phyloP scores from a whole-genome alignment of 53 echinoderm and acorn worm species.

The Temnopleurus reevesii region DNA sequence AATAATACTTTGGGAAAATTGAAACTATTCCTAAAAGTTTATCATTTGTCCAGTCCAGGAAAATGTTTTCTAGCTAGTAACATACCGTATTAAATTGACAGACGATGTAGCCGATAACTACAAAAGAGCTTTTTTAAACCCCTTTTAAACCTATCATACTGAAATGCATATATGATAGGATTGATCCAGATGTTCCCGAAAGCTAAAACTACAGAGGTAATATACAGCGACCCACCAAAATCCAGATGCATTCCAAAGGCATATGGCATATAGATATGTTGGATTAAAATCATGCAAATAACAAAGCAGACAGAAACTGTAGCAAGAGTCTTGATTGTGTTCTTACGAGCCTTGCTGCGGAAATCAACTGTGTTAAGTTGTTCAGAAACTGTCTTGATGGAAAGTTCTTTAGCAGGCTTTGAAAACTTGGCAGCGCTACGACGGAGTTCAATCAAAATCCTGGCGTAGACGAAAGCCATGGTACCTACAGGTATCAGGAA shows the following conservation, averaged over 20 bases:
- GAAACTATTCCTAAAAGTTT: no score
- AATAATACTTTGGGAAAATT: no score
- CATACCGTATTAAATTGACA: no score
- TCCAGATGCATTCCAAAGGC: neutral
- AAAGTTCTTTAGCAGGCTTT: neutral
- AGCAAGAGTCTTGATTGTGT: neutral
- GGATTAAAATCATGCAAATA: neutral
- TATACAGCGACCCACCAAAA: neutral
- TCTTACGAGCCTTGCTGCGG: neutral
- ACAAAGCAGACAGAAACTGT: neutral
- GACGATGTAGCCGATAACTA: no score
- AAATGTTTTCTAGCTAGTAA: no score
- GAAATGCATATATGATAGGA: neutral
- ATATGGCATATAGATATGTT: neutral
- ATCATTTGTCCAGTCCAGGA: no score
- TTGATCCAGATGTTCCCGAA: neutral
- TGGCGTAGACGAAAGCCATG: conserved; percentile 2
- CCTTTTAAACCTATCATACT: neutral
- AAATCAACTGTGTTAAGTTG: neutral
- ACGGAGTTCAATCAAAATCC: neutral
- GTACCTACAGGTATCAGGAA: neutral
- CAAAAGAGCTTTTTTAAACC: neutral
- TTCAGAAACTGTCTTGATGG: neutral
- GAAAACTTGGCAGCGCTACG: neutral
- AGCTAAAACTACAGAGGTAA: neutral